Percentiles rank a stretch among this genome's conserved stretches.
phyloP scores from a whole-genome alignment of 2,888 invertebrate genomes.

The Seladonia tumulorum region DNA sequence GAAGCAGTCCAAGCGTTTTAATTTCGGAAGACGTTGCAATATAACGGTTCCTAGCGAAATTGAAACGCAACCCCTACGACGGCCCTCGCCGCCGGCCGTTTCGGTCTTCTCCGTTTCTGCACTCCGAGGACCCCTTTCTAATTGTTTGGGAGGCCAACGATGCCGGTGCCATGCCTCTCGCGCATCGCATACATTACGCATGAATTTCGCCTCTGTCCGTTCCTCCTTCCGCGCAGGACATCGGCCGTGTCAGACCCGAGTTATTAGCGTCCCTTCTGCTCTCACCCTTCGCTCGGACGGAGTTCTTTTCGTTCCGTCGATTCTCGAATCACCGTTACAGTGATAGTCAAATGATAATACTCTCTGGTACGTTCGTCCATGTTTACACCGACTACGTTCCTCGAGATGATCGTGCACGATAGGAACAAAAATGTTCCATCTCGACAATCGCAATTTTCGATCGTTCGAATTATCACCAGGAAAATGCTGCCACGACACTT shows the following conservation, averaged over 20 bases:
- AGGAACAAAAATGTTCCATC: no score
- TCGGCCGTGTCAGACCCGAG: constrained; percentile 53
- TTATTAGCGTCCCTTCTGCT: constrained; percentile 60
- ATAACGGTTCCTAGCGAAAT: constrained; percentile 80
- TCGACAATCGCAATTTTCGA: no score
- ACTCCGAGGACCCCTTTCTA: constrained; percentile 75
- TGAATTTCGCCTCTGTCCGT: constrained; percentile 70
- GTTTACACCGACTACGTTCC: not conserved
- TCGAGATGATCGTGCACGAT: not conserved
- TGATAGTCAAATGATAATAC: not conserved
- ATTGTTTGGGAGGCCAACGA: constrained; percentile 80
- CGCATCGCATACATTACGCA: constrained; percentile 72
- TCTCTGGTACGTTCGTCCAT: not conserved
- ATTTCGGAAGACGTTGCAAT: constrained; percentile 79
- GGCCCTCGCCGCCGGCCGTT: constrained; percentile 50
- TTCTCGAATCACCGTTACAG: not conserved
- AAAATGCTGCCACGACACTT: no score
- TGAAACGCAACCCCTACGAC: constrained; percentile 75
- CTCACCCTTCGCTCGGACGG: constrained; percentile 2
- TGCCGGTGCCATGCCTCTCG: constrained; percentile 58
- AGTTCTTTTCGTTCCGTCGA: constrained; percentile 18
- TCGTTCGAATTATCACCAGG: no score
- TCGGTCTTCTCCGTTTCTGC: constrained; percentile 45
- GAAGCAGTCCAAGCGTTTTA: constrained; percentile 73
- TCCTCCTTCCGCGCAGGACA: constrained; percentile 59